Evolutionary conservation across 2,113 vertebrate genomes (phyloP), one percentile per base, ranked within the genome.

Genomic region (Esox niger): DNA sequence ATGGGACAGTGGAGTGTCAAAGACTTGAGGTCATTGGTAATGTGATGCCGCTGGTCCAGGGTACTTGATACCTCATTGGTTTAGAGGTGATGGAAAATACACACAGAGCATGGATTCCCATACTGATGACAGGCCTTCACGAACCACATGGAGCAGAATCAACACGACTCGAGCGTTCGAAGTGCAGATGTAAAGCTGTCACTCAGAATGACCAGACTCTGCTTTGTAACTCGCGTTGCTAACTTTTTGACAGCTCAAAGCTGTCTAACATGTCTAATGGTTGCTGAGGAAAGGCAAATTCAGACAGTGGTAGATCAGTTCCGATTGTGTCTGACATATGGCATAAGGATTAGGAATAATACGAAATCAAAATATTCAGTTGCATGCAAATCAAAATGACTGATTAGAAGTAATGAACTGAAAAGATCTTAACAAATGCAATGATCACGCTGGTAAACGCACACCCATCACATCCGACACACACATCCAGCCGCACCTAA

Each of bases 91-190:
- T 32, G 25, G 23, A 58, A 23, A 56, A 55, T 6, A 13, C 31
- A 35, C 13, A 5, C 23, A 8, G 38, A 23, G 29, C 30, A 43
- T 1, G 6, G 38, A 23, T 49, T 60, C 26, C 46, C 30, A 23
- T 47, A 23, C 21, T 30, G 17, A 26, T 20, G 9, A 29, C 62
- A 25, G 15, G 2, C 33, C 25, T 25, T 43, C 0, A 49, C 17
- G 27, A 52, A 54, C 20, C 2, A 10, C 29, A 7, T 46, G 23
- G 47, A 62, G 70, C 70, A 23, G 61, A 62, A 59, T 54, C 9
- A 67, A 54, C 38, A 68, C 31, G 59, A 61, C 58, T 61, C 31
- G 27, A 20, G 46, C n/a, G 66, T 63, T 64, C 25, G 35, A 62
- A 7, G 70, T 58, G 38, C 32, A 62, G 35, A 10, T 9, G 29